Conservation (phyloP, 92 coral and sea anemone species). For the Heteractis magnifica region DNA sequence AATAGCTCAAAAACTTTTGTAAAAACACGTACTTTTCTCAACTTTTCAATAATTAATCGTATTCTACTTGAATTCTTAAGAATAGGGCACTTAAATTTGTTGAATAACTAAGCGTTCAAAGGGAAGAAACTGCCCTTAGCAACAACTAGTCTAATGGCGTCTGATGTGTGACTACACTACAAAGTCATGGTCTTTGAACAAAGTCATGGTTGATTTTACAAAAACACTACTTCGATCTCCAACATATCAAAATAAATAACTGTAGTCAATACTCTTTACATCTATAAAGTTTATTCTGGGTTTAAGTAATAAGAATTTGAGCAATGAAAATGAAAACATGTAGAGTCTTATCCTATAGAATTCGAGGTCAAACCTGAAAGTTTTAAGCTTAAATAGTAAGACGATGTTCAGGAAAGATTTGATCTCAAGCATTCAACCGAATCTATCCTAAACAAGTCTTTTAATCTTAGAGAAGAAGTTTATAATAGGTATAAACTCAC, state of each 20-base stretch:
- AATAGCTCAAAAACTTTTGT: background rate
- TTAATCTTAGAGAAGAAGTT: too few relatives aligned
- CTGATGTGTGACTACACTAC: background rate
- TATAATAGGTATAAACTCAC: too few relatives aligned
- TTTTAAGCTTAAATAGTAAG: too few relatives aligned
- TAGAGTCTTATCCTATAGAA: too few relatives aligned
- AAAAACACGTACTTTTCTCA: background rate
- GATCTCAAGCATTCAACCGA: too few relatives aligned
- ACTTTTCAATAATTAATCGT: background rate
- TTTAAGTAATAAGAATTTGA: background rate
- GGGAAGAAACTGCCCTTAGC: background rate
- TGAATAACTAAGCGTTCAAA: background rate
- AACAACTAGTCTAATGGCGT: background rate
- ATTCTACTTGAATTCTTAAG: background rate
- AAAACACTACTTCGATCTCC: background rate
- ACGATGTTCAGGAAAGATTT: too few relatives aligned
- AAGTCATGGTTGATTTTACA: background rate
- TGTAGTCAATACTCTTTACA: background rate
- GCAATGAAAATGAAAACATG: too few relatives aligned
- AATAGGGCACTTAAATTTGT: background rate
- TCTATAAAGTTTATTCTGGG: background rate
- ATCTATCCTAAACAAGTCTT: too few relatives aligned
- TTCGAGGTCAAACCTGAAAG: too few relatives aligned
- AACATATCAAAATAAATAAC: background rate
- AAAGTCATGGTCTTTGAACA: background rate